A percentile compares a stretch with the other conserved stretches of the same genome.
Evolutionary conservation across 2,797 vertebrate genomes (phyloP).

Genomic region (Aplochiton taeniatus): DNA sequence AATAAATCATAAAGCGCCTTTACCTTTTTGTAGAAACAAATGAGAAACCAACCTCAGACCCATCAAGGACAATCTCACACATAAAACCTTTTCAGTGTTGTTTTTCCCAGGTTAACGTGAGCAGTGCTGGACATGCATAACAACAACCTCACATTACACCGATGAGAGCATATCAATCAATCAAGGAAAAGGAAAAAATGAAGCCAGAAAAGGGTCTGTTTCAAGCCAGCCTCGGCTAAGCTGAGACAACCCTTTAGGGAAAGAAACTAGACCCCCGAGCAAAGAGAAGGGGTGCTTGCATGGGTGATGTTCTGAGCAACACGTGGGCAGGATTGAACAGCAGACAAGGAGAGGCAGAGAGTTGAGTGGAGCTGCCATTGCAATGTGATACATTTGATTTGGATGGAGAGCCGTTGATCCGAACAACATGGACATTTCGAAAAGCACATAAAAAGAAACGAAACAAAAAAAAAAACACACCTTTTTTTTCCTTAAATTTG

Average conservation of each 20-base stretch:
- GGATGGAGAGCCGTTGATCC: conserved; percentile 60
- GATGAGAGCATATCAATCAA: conserved; percentile 45
- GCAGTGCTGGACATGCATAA: conserved; percentile 65
- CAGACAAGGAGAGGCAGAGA: conserved; percentile 50
- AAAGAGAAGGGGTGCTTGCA: conserved; percentile 28
- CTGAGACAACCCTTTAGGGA: conserved; percentile 50
- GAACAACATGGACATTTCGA: conserved; percentile 33
- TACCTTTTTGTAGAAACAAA: conserved; percentile 26
- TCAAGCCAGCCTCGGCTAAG: conserved; percentile 55
- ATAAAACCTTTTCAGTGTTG: background rate
- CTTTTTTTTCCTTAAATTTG: background rate
- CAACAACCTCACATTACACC: conserved; percentile 45
- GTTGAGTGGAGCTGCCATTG: conserved; percentile 72
- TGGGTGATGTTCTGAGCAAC: conserved; percentile 29
- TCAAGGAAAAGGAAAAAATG: conserved; percentile 30
- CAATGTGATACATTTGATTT: conserved; percentile 51
- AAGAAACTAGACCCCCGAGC: background rate
- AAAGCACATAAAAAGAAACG: conserved; percentile 6
- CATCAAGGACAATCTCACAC: background rate
- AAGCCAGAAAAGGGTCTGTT: conserved; percentile 50
- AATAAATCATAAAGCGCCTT: conserved; percentile 15
- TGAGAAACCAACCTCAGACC: too few relatives aligned
- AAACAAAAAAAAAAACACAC: background rate
- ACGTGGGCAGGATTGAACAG: background rate
- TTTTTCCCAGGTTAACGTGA: conserved; percentile 20